Evolutionary conservation across 2,113 vertebrate genomes (phyloP).

Genomic region (Indicator maculatus): DNA sequence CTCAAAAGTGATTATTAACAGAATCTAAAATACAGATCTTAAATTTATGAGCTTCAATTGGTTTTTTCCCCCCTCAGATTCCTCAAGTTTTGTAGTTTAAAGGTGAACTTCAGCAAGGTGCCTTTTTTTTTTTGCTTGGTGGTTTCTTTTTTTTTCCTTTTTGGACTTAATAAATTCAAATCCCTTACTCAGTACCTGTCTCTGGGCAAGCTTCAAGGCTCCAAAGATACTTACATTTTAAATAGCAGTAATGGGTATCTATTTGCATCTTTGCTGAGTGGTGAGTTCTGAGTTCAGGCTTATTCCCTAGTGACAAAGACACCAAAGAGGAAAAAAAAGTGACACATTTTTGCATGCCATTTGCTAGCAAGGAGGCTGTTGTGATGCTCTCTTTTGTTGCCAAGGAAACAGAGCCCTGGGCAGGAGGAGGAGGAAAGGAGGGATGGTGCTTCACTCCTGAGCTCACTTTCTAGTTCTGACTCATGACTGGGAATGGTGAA

Average conservation of each 20-base stretch:
- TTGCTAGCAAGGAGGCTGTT: constrained; percentile 34
- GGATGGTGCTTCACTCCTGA: not conserved
- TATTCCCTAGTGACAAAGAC: constrained; percentile 15
- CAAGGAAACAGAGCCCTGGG: constrained; percentile 43
- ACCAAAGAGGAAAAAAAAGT: not conserved
- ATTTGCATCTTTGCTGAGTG: constrained; percentile 36
- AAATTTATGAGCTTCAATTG: constrained; percentile 59
- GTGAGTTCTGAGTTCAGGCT: constrained; percentile 11
- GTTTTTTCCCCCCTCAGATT: constrained; percentile 42
- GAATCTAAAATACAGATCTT: constrained; percentile 71
- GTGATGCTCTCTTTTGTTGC: constrained; percentile 61
- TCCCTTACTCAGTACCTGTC: not conserved
- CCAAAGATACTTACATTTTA: not conserved
- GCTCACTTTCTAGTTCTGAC: not conserved
- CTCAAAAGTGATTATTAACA: constrained; percentile 72
- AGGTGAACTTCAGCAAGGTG: constrained; percentile 56
- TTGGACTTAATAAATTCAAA: constrained; percentile 48
- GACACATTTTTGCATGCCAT: not conserved
- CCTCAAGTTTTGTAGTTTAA: constrained; percentile 65
- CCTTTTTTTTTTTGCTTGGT: not conserved
- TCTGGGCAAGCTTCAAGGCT: not conserved
- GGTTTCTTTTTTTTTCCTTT: not conserved
- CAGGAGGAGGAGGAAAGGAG: not conserved
- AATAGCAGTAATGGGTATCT: not conserved
- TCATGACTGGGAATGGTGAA: not conserved